Evolutionary conservation across 2,888 invertebrate genomes (phyloP), one percentile per base, ranked within the genome.

Genomic region (Apamea crenata): DNA sequence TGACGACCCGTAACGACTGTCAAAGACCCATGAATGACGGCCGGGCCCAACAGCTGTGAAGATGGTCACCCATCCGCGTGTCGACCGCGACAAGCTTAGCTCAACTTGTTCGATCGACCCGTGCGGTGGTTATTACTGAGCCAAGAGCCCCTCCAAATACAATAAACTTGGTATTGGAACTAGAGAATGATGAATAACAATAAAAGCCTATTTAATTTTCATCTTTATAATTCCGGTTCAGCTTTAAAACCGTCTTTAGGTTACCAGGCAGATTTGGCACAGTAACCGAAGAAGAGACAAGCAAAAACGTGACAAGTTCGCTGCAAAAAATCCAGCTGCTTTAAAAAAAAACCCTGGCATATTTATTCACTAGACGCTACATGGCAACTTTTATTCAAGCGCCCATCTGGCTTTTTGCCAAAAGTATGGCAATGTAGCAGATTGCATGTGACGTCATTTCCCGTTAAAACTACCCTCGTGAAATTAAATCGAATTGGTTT

Each of bases 301-400:
- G 36, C 29, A 69, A 86, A 78, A 70, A 10, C 56, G 50, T 73
- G 69, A 78, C 75, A 78, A 53, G 50, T 36, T 16, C 16, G 50
- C 67, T 70, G 18, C 61, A 78, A 86, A 86, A 84, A 75, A 59
- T 50, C 14, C 44, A 72, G 50, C 66, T 12, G 67, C 36, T 76
- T 74, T 5, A 70, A 71, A 83, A 86, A 79, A 85, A 69, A 50
- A 1, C 2, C 8, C 63, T 74, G 80, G 63, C 74, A 74, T 83
- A 89, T 87, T 89, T 77, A 85, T 80, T 77, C 67, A 75, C 76
- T 77, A 78, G 80, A 78, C 86, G 81, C 40, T 78, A 67, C 75
- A 78, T 74, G 76, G 81, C 80, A 87, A 83, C 74, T 88, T 88
- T 89, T 87, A 85, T 85, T 86, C 83, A 85, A 88, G 81, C 87